These are phyloP conservation scores for Theocolax elegans DNA, from an alignment of 1,140 invertebrate genomes.

Conservation along the genomic window DNA sequence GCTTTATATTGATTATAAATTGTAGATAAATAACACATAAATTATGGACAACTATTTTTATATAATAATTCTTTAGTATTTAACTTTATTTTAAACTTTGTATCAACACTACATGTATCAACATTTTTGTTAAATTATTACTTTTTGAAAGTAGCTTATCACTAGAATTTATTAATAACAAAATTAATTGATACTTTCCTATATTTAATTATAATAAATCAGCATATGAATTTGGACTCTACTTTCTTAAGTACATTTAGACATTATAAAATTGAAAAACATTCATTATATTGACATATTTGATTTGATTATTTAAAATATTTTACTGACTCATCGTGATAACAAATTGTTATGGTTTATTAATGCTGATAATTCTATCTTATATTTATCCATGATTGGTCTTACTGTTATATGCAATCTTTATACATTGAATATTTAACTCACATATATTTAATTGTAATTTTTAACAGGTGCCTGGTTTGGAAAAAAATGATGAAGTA, in stretches of 20 bases:
- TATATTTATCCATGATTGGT: background rate
- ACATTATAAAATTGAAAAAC: too few species aligned
- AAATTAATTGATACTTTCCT: too few species aligned
- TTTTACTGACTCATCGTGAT: background rate
- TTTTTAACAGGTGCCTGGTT: conserved; percentile 53
- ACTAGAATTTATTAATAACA: too few species aligned
- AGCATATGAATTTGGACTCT: too few species aligned
- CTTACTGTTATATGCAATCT: background rate
- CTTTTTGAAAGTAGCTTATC: too few species aligned
- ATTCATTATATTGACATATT: background rate
- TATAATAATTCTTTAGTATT: background rate
- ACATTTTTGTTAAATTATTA: too few species aligned
- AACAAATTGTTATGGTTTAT: too few species aligned
- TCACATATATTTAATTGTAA: background rate
- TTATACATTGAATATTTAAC: background rate
- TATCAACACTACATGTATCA: too few species aligned
- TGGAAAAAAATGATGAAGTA: conserved; percentile 63
- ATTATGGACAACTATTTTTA: background rate
- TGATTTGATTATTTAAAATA: background rate
- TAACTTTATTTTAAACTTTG: too few species aligned
- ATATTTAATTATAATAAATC: too few species aligned
- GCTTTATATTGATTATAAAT: background rate
- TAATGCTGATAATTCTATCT: background rate
- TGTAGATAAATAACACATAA: background rate
- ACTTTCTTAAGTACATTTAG: too few species aligned